Base-by-base conservation (phyloP, 1,140 invertebrate genomes). In the Conus ventricosus region DNA sequence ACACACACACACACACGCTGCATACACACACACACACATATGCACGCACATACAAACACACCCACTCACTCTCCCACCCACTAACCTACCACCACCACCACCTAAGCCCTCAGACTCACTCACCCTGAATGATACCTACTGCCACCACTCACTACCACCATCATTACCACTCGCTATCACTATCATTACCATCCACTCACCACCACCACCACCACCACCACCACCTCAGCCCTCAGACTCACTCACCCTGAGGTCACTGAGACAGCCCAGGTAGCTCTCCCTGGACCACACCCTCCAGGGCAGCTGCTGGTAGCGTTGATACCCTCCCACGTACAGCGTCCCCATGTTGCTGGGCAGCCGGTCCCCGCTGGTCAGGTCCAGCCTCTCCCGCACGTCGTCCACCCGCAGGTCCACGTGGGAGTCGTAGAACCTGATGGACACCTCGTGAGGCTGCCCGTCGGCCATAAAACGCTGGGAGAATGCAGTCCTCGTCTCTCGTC, bases 211-310 rank as follows among this genome's bases (percentile, higher is more conserved):
- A 39, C 90, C 39, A 92, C 75, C 15, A 84, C 39, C 27, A 25
- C 83, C 75, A 13, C 85, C 87, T 55, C 23, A 13, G 8, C 57
- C 57, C 57, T 15, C 57, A 60, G 10, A 63, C 92, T 93, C 27
- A 63, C 92, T 93, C 27, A 94, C 87, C 87, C 88, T 71, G 63
- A 94, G 54, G 55, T 92, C 90, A 80, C 91, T 90, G 3, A 95
- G 60, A 84, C 94, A 95, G 4, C 94, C 94, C 20, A 89, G 90
- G 86, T 92, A 95, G 51, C 92, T 91, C 57, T 91, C 89, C 15
- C 92, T 84, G 5, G 93, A 88, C 91, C 92, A 94, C 0, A 93
- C 76, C 17, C 92, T 76, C 94, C 94, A 94, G 7, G 94, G 94
- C 20, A 93, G 81, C 20, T 83, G 85, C 39, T 88, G 63, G 80